Evolutionary conservation across 2,797 vertebrate genomes (phyloP), one percentile per base, ranked within the genome.

Genomic region (Lutra lutra): DNA sequence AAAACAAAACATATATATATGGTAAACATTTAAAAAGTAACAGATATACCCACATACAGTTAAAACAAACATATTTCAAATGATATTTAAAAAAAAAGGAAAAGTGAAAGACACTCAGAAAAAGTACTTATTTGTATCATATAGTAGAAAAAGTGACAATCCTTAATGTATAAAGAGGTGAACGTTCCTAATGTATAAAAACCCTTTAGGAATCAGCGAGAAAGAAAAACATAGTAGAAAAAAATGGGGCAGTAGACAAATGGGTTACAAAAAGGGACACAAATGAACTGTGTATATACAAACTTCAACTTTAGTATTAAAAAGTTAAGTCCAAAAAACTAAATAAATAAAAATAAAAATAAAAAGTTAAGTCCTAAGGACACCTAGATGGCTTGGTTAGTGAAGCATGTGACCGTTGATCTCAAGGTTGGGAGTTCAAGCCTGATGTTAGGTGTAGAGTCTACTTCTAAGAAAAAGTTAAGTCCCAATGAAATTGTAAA

Each of bases 31-130:
- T 73, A 73, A 73, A 90, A 75, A 77, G 11, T 64, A 27, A 7
- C 64, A 58, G 27, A 70, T 23, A 51, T 40, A 3, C 27, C 15
- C 56, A 43, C 7, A 68, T 29, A 40, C 3, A 68, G 13, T 82
- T 80, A 78, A 79, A 96, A 80, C 89, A 46, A 70, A 73, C 54
- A 14, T 35, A 78, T 83, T 83, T 94, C 29, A 86, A 86, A 77
- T 7, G 48, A 40, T n/a, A 29, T 18, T 43, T 79, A 84, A 78
- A 90, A 86, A 83, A 82, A 94, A 96, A 46, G 20, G 54, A 54
- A 85, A 77, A 88, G 20, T 54, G 72, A 88, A 73, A 60, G 8
- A 15, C 87, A 51, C 5, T 43, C 38, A 83, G 38, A 18, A 73
- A 46, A 72, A 18, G 15, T 48, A 17, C 58, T 86, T 91, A 58